phyloP scores from a whole-genome alignment of 2,888 invertebrate species.

The Drosophila greeni region DNA sequence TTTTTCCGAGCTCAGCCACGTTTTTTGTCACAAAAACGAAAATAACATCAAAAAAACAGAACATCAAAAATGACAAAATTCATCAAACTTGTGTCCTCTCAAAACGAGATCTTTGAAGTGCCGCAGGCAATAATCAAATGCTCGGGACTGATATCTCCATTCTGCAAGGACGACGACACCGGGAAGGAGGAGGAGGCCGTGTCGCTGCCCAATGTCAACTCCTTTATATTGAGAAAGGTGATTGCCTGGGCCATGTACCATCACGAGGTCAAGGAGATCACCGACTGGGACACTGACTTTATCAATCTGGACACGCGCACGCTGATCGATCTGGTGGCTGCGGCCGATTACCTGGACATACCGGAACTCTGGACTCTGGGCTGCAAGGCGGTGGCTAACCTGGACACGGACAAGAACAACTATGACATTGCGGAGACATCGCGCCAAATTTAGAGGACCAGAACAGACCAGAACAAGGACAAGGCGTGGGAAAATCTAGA shows the following conservation, averaged over 20 bases:
- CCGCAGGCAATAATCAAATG: not conserved
- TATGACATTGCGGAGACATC: not conserved
- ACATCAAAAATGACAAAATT: not conserved
- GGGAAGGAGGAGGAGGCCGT: not conserved
- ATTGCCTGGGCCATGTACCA: not conserved
- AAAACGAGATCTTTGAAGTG: not conserved
- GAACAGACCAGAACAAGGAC: too few species aligned
- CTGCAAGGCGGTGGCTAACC: not conserved
- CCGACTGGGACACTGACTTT: not conserved
- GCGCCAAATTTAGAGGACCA: not conserved
- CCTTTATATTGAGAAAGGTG: not conserved
- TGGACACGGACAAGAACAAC: not conserved
- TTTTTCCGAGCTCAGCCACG: not conserved
- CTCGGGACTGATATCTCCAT: not conserved
- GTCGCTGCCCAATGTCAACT: not conserved
- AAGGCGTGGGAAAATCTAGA: too few species aligned
- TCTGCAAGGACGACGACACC: not conserved
- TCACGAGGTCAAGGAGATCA: not conserved
- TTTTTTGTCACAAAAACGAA: not conserved
- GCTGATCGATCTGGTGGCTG: not conserved
- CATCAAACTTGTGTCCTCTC: not conserved
- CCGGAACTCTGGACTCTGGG: not conserved
- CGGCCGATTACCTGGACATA: constrained; percentile 4
- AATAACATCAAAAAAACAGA: not conserved
- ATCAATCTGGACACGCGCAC: not conserved